Base-by-base conservation (phyloP, 2,888 invertebrate genomes). In the Shargacucullia verbasci region DNA sequence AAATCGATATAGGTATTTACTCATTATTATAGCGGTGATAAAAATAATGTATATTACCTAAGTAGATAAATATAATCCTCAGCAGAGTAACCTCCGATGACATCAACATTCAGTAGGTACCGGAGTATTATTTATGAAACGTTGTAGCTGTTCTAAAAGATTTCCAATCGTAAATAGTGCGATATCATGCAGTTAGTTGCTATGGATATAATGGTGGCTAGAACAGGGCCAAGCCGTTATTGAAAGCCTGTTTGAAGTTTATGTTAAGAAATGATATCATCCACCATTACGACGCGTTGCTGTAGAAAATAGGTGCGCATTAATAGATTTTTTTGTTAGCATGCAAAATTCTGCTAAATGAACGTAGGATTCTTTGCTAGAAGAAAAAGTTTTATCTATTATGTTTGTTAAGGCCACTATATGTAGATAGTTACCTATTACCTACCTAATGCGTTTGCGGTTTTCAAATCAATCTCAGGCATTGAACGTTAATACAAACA, bases 181-280 rank as follows among this genome's bases (percentile, higher is more conserved):
- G 14, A 11, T 40, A 31, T 20, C 34, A 39, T 1, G 11, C 3
- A 13, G 40, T 44, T 45, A 12, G 10, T 13, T 56, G 38, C 43
- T 38, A 40, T 50, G 59, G 43, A 27, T 54, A 25, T 37, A 39
- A 34, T 48, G 13, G 15, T 31, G 2, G 20, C 35, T 27, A 48
- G 50, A 52, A 53, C 52, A 58, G 27, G 40, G 29, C 27, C 33
- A 70, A 50, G 60, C 27, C 43, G 52, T 59, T 59, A 49, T 55
- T 70, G 38, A 65, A 64, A 73, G 61, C 72, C 62, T 49, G 73
- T 76, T 73, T 67, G 20, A 57, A 58, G 46, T 50, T 38, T 72
- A 63, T 59, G 67, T 54, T 62, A 45, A 13, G 54, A 59, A 63
- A 57, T 74, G 76, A 74, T 66, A 67, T 74, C 74, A 76, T 44